Evolutionary conservation across 2,888 invertebrate species (phyloP), one percentile per base, ranked within the genome.

Genomic region (Parapristionchus giblindavisi): DNA sequence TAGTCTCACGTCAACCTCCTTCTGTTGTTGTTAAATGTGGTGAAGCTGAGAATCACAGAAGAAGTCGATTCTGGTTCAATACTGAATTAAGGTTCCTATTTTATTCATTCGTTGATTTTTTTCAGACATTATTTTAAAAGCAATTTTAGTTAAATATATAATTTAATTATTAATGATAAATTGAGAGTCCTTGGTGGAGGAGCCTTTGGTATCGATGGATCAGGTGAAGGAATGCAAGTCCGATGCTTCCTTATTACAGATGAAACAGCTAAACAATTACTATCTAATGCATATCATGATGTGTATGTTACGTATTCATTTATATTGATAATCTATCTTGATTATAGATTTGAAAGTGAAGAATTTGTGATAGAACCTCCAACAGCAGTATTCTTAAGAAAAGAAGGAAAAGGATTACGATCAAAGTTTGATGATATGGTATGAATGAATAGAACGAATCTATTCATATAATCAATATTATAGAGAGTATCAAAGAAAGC

Each of bases 341-440:
- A 43, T 38, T 72, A 43, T 29, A 84, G 83, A 43, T 81, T 82
- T 65, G 86, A 87, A 66, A 83, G 84, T 54, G 87, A 87, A 74
- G 87, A 87, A 72, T 87, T 87, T 60, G 80, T 81, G 36, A 85
- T 87, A 29, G 87, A 87, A 34, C 87, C 87, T 21, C 78, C 79
- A 8, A 76, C 78, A 0, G 77, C 83, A 21, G 66, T 63, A 4
- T 85, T 84, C 65, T 81, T 83, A 56, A 79, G 77, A 56, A 84
- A 85, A 29, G 84, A 84, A 38, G 54, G 68, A 24, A 75, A 81
- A 61, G 84, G 84, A 27, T 72, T 87, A 43, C 78, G 82, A 65
- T 84, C 85, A 11, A 87, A 87, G 68, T 87, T 87, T 70, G 87
- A 87, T 71, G 87, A 87, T 61, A 87, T 87, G 87, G 86, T 84